A percentile compares a stretch with the other conserved stretches of the same genome.
Conservation (phyloP, 92 coral and sea anemone genomes). For the Micromussa lordhowensis region DNA sequence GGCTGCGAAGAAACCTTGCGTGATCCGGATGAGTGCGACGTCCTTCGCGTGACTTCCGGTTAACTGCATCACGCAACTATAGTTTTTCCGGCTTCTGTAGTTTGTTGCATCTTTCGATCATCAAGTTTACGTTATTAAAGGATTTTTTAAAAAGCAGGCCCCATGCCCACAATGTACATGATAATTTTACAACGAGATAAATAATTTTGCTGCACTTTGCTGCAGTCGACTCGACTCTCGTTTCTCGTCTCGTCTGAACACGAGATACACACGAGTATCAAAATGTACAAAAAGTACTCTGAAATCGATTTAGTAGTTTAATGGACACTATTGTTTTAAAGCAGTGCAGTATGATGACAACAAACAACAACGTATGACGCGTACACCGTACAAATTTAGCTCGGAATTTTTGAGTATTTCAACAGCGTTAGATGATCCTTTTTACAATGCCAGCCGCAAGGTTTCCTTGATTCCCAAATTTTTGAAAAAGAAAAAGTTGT, state of each 20-base stretch:
- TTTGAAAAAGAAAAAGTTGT: too few relatives aligned
- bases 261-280: neutral
- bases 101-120: neutral
- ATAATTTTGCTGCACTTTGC: neutral
- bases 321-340: too few relatives aligned
- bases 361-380: too few relatives aligned
- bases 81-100: neutral
- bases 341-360: too few relatives aligned
- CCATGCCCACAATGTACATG: neutral
- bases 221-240: neutral
- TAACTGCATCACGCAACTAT: neutral
- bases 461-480: too few relatives aligned
- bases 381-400: too few relatives aligned
- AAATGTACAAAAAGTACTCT: neutral
- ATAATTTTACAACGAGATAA: neutral
- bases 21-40: neutral
- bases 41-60: neutral
- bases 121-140: neutral
- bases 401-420: too few relatives aligned
- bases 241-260: too few relatives aligned
- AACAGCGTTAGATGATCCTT: too few relatives aligned
- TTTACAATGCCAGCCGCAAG: too few relatives aligned
- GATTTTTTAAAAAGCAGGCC: too few relatives aligned
- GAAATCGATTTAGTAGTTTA: neutral
- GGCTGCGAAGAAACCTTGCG: neutral